phyloP scores from a whole-genome alignment of 2,113 vertebrate species.

The Micromys minutus region DNA sequence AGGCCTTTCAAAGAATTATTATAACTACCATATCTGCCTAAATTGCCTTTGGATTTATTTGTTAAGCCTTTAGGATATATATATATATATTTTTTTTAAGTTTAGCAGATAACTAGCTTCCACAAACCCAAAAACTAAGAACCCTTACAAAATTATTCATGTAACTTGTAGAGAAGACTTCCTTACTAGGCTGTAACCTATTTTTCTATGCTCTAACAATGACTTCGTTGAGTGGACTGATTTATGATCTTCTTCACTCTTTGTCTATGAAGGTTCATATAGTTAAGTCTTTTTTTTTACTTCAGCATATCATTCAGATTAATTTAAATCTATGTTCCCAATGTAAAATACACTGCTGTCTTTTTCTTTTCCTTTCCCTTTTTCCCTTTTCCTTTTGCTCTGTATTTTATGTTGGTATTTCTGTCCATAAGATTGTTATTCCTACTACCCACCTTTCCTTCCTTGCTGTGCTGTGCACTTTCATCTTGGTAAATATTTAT shows the following conservation, averaged over 20 bases:
- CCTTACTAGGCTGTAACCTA: no score
- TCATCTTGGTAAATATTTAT: neutral
- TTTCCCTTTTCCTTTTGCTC: neutral
- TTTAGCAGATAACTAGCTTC: neutral
- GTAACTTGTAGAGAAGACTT: neutral
- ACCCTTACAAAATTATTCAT: neutral
- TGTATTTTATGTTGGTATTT: neutral
- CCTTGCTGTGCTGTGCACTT: neutral
- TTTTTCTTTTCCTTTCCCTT: neutral
- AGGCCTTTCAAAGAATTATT: neutral
- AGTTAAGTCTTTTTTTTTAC: neutral
- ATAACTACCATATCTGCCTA: neutral
- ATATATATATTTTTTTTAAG: no score
- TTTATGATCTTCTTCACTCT: neutral
- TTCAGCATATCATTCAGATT: neutral
- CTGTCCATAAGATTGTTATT: neutral
- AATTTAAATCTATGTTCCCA: neutral
- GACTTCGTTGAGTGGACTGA: neutral
- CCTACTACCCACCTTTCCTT: neutral
- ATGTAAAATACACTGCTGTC: neutral
- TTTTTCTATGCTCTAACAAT: no score
- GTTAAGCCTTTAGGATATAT: neutral
- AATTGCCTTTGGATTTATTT: neutral
- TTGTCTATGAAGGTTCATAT: neutral
- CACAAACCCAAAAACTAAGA: neutral